Evolutionary conservation across 2,113 vertebrate genomes (phyloP).

Genomic region (Paedocypris sp.): DNA sequence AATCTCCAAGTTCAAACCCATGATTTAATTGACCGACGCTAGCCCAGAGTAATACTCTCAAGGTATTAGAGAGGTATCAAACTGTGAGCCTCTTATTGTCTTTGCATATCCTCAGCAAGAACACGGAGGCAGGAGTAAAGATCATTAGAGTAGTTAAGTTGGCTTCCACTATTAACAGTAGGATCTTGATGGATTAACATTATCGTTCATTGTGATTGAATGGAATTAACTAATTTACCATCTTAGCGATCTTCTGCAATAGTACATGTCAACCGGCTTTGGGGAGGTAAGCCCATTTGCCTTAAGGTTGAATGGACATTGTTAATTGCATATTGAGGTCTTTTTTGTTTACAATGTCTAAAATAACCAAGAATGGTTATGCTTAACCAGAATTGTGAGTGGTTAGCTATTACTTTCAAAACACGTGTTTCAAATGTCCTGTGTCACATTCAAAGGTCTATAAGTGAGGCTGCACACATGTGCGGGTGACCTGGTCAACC

Average conservation of each 20-base stretch:
- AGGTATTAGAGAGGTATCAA: constrained; percentile 13
- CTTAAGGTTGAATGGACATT: not conserved
- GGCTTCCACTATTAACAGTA: constrained; percentile 23
- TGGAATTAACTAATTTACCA: constrained; percentile 32
- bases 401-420: too few species aligned
- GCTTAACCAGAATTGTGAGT: too few species aligned
- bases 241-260: not conserved
- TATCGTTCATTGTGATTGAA: constrained; percentile 34
- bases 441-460: too few species aligned
- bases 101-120: constrained; percentile 16
- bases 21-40: constrained; percentile 13
- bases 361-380: not conserved
- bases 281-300: constrained; percentile 17
- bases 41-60: not conserved
- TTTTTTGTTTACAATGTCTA: not conserved
- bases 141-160: constrained; percentile 20
- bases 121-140: constrained; percentile 13
- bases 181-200: constrained; percentile 35
- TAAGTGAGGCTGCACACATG: not conserved
- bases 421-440: too few species aligned
- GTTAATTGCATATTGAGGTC: not conserved
- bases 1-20: not conserved
- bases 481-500: constrained; percentile 13
- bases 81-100: constrained; percentile 12
- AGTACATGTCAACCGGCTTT: constrained; percentile 10